A percentile compares a stretch with the other conserved stretches of the same genome.
These are phyloP conservation scores for Glaucidium brasilianum DNA, from an alignment of 2,113 vertebrate species.

Conservation along the genomic window DNA sequence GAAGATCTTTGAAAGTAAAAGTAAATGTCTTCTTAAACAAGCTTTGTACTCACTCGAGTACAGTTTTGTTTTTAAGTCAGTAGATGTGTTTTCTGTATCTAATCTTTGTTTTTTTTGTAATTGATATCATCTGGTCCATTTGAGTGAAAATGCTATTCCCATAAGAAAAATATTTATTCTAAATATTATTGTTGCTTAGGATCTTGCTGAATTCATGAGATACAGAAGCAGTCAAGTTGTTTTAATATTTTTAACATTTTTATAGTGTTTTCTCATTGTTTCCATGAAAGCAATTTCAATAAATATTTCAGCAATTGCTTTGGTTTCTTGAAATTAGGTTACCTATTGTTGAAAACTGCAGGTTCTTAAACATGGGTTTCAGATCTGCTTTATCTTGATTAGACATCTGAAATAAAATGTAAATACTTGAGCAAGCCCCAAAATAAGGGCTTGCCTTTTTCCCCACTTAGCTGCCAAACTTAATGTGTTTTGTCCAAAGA, in stretches of 20 bases:
- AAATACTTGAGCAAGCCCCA: background rate
- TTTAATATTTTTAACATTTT: conserved; percentile 47
- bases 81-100: conserved; percentile 16
- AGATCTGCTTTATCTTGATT: background rate
- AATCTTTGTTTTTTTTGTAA: conserved; percentile 35
- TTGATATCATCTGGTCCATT: conserved; percentile 56
- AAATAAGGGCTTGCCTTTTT: background rate
- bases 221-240: conserved; percentile 35
- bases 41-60: background rate
- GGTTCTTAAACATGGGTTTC: background rate
- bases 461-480: background rate
- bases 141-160: conserved; percentile 43
- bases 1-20: background rate
- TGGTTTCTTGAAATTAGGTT: conserved; percentile 42
- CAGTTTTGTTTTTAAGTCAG: background rate
- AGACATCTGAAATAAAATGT: background rate
- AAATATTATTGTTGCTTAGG: conserved; percentile 67
- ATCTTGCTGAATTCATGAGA: conserved; percentile 47
- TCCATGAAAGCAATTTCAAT: conserved; percentile 47
- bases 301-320: conserved; percentile 30
- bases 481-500: background rate
- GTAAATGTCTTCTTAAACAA: background rate
- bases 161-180: conserved; percentile 60
- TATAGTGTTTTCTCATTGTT: conserved; percentile 50
- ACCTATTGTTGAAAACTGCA: background rate